Percentiles rank a stretch among this genome's conserved stretches.
phyloP scores from a whole-genome alignment of 2,113 vertebrate species.

The Desmodus rotundus region DNA sequence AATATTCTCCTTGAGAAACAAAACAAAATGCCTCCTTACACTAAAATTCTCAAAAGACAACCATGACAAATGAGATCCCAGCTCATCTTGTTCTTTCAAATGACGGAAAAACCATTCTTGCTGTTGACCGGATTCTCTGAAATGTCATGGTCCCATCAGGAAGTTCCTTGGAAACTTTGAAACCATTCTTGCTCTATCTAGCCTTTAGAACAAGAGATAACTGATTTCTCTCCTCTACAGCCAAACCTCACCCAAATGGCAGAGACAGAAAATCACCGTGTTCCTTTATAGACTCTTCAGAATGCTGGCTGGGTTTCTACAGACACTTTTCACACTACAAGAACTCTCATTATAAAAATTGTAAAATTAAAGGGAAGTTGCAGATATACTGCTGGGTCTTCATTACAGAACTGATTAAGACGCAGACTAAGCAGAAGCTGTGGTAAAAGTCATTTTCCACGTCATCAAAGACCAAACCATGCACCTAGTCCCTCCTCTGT shows the following conservation, averaged over 20 bases:
- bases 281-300: conserved; percentile 46
- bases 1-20: conserved; percentile 46
- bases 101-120: conserved; percentile 28
- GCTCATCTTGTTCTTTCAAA: neutral
- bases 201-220: conserved; percentile 35
- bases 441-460: neutral
- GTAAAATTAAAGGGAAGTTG: conserved; percentile 70
- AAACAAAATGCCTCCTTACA: conserved; percentile 25
- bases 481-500: neutral
- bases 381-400: conserved; percentile 61
- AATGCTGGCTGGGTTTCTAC: conserved; percentile 56
- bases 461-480: neutral
- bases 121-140: neutral
- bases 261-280: conserved; percentile 48
- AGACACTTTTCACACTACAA: conserved; percentile 63
- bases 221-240: neutral
- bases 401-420: conserved; percentile 68
- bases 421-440: conserved; percentile 55
- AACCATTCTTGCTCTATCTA: neutral
- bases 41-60: conserved; percentile 41
- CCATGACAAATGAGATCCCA: neutral
- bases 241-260: conserved; percentile 24
- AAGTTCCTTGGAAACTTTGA: conserved; percentile 51
- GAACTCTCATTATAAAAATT: conserved; percentile 73
- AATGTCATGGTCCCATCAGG: conserved; percentile 20